phyloP scores from a whole-genome alignment of 2,113 vertebrate genomes.

The Pseudorhombus dupliciocellatus region DNA sequence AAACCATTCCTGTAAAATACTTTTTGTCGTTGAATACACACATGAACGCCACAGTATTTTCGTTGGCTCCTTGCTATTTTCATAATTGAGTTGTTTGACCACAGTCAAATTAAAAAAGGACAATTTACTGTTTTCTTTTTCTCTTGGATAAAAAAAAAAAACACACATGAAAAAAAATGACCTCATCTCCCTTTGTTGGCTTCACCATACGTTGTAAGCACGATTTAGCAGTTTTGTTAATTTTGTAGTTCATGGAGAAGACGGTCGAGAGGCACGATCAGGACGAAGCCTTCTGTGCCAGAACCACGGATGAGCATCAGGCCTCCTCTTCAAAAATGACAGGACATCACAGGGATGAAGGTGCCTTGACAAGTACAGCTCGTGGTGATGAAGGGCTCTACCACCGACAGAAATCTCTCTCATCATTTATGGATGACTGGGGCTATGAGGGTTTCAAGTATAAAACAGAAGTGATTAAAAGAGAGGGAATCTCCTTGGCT shows the following conservation, averaged over 20 bases:
- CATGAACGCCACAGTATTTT: conserved; percentile 71
- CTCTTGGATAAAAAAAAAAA: conserved; percentile 11
- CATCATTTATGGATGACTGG: conserved; percentile 74
- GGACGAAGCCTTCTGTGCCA: conserved; percentile 49
- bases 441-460: conserved; percentile 79
- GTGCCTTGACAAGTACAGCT: conserved; percentile 70
- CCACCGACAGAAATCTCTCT: conserved; percentile 69
- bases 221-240: conserved; percentile 52
- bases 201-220: conserved; percentile 53
- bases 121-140: conserved; percentile 15
- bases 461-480: conserved; percentile 81
- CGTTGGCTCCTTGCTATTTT: conserved; percentile 60
- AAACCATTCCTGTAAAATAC: conserved; percentile 81
- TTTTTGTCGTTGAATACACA: conserved; percentile 78
- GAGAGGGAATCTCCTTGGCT: conserved; percentile 83
- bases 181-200: conserved; percentile 56
- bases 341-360: conserved; percentile 73
- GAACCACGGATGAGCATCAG: conserved; percentile 58
- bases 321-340: conserved; percentile 54
- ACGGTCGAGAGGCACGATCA: conserved; percentile 57
- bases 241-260: conserved; percentile 57
- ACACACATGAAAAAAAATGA: conserved; percentile 32
- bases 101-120: conserved; percentile 53
- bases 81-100: conserved; percentile 57
- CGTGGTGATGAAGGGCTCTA: conserved; percentile 64